Base-by-base conservation (phyloP, 2,113 vertebrate species). In the Progne subis region DNA sequence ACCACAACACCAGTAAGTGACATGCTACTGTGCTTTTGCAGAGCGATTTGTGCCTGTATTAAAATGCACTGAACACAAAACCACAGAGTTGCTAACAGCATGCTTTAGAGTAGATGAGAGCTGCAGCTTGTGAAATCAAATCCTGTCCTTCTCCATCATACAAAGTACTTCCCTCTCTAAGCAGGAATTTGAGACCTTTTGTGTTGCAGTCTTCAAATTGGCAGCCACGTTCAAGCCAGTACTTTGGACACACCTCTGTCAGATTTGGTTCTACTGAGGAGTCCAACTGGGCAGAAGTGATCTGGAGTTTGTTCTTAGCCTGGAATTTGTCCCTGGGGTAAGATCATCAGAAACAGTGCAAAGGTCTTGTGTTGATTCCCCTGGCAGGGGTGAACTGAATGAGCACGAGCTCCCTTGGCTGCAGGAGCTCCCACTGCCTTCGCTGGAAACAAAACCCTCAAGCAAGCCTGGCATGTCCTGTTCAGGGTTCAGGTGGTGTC, bases 1-100 rank as follows among this genome's bases (percentile, higher is more conserved):
- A 99, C 98, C 99, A 99, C 98, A 99, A 99, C 97, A 99, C 98
- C 95, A 99, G 99, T 99, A 98, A 99, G 99, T 98, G 80, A 76
- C 26, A 16, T 2, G 1, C 88, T 82, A 4, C 2, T 86, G 44
- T 91, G 14, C 59, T 93, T 92, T 59, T 97, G 19, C 59, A 46
- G 53, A 82, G 44, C 16, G 8, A 68, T 88, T 61, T 88, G 47
- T 86, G 44, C 34, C 50, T 50, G 8, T 57, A 5, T 86, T 92
- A 44, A 77, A 83, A 39, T 49, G 9, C 8, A 47, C 41, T 71
- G 31, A 90, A 81, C 44, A 15, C 57, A 78, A 85, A 93, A 6
- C 59, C 52, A 41, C 60, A 61, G 15, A 76, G 65, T 65, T 0
- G 2, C 46, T 55, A 53, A 32, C 53, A 75, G 26, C 12, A 2